phyloP scores from a whole-genome alignment of 2,888 invertebrate species.

The Synergus laeviventris region DNA sequence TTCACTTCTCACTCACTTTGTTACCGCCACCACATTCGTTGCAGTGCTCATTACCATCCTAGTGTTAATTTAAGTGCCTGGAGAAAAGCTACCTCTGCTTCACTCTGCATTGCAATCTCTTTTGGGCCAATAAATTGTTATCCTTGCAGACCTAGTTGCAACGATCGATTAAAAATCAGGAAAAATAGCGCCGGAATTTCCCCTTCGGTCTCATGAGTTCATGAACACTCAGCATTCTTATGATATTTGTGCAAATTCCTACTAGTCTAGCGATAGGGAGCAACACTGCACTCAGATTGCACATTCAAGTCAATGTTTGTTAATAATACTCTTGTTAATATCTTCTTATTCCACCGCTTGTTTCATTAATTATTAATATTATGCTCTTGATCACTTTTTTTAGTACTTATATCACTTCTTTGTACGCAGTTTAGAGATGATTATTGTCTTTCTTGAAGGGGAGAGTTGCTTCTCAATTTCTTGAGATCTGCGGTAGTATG shows the following conservation, averaged over 20 bases:
- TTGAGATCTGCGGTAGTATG: no score
- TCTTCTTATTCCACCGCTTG: background rate
- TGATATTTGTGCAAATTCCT: conserved; percentile 18
- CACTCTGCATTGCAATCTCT: conserved; percentile 1
- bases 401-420: background rate
- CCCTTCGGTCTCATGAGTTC: background rate
- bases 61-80: conserved; percentile 40
- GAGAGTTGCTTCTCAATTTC: background rate
- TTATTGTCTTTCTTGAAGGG: conserved; percentile 1
- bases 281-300: background rate
- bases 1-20: background rate
- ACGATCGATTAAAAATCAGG: background rate
- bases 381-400: conserved; percentile 24
- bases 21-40: conserved; percentile 10
- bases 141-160: background rate
- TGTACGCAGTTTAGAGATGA: conserved; percentile 13
- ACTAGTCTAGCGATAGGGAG: background rate
- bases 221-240: conserved; percentile 12
- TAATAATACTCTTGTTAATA: conserved; percentile 10
- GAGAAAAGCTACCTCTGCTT: background rate
- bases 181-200: background rate
- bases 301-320: background rate
- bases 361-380: conserved; percentile 29
- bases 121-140: background rate
- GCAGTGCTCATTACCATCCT: conserved; percentile 41